These are phyloP conservation scores for Folsomia manolachei DNA, from an alignment of 2,888 invertebrate genomes.

Conservation along the genomic window DNA sequence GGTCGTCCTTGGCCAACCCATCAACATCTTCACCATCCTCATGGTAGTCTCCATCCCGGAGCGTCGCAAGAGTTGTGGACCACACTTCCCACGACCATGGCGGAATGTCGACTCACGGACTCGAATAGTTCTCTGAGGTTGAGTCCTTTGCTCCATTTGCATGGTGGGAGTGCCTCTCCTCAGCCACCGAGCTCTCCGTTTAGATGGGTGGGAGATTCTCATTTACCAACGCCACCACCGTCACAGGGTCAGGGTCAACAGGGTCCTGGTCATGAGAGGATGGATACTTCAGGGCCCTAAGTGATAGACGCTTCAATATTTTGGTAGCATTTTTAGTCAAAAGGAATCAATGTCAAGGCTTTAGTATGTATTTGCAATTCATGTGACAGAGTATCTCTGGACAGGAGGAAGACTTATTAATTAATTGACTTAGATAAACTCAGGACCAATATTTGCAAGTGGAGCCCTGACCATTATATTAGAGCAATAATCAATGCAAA, in stretches of 20 bases:
- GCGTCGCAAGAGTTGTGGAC: slow-evolving; percentile 29
- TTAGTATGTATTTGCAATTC: too few relatives aligned
- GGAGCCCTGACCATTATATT: not conserved
- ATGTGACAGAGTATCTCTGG: too few relatives aligned
- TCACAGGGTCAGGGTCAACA: not conserved
- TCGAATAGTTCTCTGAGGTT: slow-evolving; percentile 48
- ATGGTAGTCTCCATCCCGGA: slow-evolving; percentile 10
- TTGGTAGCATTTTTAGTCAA: not conserved
- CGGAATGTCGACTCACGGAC: slow-evolving; percentile 50
- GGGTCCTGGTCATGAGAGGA: slow-evolving; percentile 37
- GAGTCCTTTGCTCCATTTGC: slow-evolving; percentile 41
- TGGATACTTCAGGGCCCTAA: slow-evolving; percentile 46
- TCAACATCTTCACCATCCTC: slow-evolving; percentile 14
- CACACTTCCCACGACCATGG: slow-evolving; percentile 47
- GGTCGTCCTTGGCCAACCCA: slow-evolving; percentile 40
- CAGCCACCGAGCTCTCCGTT: slow-evolving; percentile 32
- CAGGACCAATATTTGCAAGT: not conserved
- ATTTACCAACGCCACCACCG: too few relatives aligned
- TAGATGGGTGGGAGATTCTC: not conserved
- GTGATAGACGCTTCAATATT: too few relatives aligned
- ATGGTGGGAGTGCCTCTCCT: slow-evolving; percentile 24
- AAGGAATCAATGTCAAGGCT: too few relatives aligned
- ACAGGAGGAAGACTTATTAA: too few relatives aligned
- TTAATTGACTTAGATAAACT: not conserved
- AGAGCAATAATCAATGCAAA: slow-evolving; percentile 11